Evolutionary conservation across 2,113 vertebrate species (phyloP).

Genomic region (Mustela nigripes): DNA sequence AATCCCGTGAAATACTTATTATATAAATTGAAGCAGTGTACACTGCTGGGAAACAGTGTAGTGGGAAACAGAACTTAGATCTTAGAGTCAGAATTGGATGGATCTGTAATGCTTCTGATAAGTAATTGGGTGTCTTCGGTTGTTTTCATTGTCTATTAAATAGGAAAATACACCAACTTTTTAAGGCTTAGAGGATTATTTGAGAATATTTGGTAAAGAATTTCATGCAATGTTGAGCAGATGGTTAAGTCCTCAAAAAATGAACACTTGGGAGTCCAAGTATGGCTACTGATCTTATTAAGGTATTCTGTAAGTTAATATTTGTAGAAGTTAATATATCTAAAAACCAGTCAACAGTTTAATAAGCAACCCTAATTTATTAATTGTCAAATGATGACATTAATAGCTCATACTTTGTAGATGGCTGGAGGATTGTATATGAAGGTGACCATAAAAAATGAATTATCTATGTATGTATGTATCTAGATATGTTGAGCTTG

Average conservation of each 20-base stretch:
- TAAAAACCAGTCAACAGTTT: background rate
- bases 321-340: background rate
- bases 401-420: background rate
- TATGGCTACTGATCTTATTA: background rate
- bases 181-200: background rate
- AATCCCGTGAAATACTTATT: background rate
- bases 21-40: background rate
- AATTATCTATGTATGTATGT: background rate
- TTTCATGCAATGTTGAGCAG: background rate
- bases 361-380: background rate
- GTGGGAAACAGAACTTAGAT: background rate
- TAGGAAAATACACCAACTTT: background rate
- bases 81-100: background rate
- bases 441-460: background rate
- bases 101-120: background rate
- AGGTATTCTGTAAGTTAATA: background rate
- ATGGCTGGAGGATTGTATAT: background rate
- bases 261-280: background rate
- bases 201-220: background rate
- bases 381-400: background rate
- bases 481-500: background rate
- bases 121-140: background rate
- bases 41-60: background rate
- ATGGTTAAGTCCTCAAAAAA: background rate
- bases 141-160: background rate